Evolutionary conservation across 2,888 invertebrate species (phyloP).

Genomic region (Melanotus villosus): DNA sequence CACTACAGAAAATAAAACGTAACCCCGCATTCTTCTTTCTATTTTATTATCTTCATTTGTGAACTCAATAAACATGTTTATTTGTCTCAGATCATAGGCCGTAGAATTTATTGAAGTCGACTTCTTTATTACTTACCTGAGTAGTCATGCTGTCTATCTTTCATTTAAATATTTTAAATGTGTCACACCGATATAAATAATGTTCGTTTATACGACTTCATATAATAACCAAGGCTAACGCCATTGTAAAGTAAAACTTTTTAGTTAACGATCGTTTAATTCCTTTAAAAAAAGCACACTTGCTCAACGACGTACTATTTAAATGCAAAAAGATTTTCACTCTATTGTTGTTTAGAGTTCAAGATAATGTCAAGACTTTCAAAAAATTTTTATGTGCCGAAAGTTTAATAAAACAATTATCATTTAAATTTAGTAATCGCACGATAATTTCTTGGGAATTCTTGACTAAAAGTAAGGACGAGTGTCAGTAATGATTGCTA

Average conservation of each 20-base stretch:
- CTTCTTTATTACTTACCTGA: slow-evolving; percentile 25
- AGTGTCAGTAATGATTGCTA: no score
- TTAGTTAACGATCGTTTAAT: slow-evolving; percentile 10
- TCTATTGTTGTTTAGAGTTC: background rate
- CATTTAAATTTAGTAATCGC: background rate
- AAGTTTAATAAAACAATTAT: background rate
- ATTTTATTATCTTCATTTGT: slow-evolving; percentile 42
- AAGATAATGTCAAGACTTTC: background rate
- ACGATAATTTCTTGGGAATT: background rate
- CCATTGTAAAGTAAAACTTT: slow-evolving; percentile 6
- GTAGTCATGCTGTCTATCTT: slow-evolving; percentile 33
- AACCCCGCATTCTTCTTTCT: slow-evolving; percentile 39
- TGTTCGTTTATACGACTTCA: slow-evolving; percentile 12
- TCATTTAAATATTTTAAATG: slow-evolving; percentile 30
- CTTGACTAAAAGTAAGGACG: no score
- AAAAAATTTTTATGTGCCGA: background rate
- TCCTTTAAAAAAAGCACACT: background rate
- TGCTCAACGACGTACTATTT: background rate
- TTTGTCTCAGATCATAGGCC: slow-evolving; percentile 36
- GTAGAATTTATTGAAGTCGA: slow-evolving; percentile 28
- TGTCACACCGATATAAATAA: slow-evolving; percentile 26
- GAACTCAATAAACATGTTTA: slow-evolving; percentile 43
- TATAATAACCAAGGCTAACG: slow-evolving; percentile 25
- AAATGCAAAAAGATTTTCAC: background rate
- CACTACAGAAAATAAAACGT: slow-evolving; percentile 50